Percentiles rank a stretch among this genome's conserved stretches.
Evolutionary conservation across 2,888 invertebrate species (phyloP).

Genomic region (Hemistola chrysoprasaria): DNA sequence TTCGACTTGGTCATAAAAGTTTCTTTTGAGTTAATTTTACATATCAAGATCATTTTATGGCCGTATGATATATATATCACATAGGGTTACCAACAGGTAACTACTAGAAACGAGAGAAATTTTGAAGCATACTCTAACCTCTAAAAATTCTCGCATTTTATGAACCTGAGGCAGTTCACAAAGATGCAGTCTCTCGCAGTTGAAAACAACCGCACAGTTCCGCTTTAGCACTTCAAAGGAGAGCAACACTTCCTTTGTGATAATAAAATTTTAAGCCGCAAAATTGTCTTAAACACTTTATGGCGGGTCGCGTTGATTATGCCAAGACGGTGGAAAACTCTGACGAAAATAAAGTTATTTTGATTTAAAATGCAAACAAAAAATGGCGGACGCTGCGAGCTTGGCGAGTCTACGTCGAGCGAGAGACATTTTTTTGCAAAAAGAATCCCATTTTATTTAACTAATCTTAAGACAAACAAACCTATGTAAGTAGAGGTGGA

Average conservation of each 20-base stretch:
- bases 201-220: constrained; percentile 34
- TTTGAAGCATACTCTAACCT: too few relatives aligned
- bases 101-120: constrained; percentile 17
- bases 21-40: too few relatives aligned
- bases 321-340: constrained; percentile 67
- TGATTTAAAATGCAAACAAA: constrained; percentile 76
- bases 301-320: constrained; percentile 63
- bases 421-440: constrained; percentile 51
- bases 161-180: constrained; percentile 11
- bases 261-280: constrained; percentile 56
- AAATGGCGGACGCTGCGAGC: constrained; percentile 44
- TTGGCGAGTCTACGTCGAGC: constrained; percentile 37
- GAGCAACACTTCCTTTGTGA: constrained; percentile 53
- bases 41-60: too few relatives aligned
- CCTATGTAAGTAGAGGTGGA: constrained; percentile 33
- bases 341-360: constrained; percentile 74
- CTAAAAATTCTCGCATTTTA: constrained; percentile 26
- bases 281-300: constrained; percentile 74
- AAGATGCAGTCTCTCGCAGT: constrained; percentile 19
- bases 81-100: too few relatives aligned
- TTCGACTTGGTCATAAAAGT: constrained; percentile 12
- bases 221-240: constrained; percentile 55
- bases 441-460: constrained; percentile 62
- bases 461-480: constrained; percentile 56
- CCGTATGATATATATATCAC: too few relatives aligned